These are phyloP conservation scores for Therioaphis trifolii DNA, from an alignment of 2,888 invertebrate genomes.

Conservation along the genomic window DNA sequence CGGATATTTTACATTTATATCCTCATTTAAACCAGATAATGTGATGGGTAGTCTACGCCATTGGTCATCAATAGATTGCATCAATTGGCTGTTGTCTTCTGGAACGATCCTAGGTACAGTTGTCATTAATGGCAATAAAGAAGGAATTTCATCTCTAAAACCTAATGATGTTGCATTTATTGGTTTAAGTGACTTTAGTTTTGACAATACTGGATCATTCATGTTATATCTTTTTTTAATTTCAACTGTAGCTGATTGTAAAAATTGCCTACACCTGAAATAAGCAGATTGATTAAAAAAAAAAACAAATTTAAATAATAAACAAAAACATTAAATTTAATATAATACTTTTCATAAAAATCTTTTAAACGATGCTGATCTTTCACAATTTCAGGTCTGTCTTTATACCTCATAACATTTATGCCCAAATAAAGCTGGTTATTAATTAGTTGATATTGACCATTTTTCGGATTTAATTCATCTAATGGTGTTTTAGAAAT, in stretches of 20 bases:
- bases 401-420: not conserved
- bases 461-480: not conserved
- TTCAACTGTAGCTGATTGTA: constrained; percentile 6
- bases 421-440: constrained; percentile 10
- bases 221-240: constrained; percentile 21
- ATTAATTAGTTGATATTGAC: not conserved
- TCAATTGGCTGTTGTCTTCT: not conserved
- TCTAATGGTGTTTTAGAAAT: constrained; percentile 8
- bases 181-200: not conserved
- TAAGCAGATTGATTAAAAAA: not conserved
- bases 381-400: not conserved
- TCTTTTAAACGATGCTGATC: not conserved
- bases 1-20: not conserved
- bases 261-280: constrained; percentile 30
- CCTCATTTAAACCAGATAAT: not conserved
- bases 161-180: not conserved
- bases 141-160: not conserved
- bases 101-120: not conserved
- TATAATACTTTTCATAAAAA: constrained; percentile 21
- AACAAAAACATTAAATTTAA: not conserved
- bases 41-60: constrained; percentile 14
- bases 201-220: constrained; percentile 4
- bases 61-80: constrained; percentile 31
- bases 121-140: not conserved
- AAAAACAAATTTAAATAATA: not conserved